Percentiles rank a stretch among this genome's conserved stretches.
Evolutionary conservation across 2,888 invertebrate genomes (phyloP).

Genomic region (Petrolisthes manimaculis): DNA sequence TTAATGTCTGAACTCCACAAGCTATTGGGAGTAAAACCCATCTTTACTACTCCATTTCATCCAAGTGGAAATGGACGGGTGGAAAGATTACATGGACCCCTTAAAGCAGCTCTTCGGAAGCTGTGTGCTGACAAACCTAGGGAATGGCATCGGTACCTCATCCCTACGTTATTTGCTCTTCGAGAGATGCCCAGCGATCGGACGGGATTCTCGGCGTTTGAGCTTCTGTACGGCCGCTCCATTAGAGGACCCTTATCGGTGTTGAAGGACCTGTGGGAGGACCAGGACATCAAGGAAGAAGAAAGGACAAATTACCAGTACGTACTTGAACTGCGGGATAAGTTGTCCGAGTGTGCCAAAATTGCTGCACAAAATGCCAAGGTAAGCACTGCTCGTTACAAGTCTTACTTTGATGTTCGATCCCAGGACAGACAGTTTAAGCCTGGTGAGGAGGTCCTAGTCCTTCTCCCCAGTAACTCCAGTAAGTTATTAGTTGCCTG

Average conservation of each 20-base stretch:
- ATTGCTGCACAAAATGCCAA: not conserved
- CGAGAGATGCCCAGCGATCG: constrained; percentile 38
- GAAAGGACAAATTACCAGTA: constrained; percentile 28
- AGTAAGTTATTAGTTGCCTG: constrained; percentile 27
- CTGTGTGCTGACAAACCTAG: not conserved
- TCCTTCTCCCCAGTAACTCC: constrained; percentile 13
- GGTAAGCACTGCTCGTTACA: constrained; percentile 6
- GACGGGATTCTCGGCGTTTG: constrained; percentile 39
- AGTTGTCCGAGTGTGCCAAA: not conserved
- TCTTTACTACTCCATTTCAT: too few relatives aligned
- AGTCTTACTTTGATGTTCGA: constrained; percentile 31
- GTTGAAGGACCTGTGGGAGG: constrained; percentile 24
- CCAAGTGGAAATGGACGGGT: too few relatives aligned
- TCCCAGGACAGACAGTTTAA: constrained; percentile 9
- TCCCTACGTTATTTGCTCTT: constrained; percentile 27
- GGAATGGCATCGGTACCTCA: constrained; percentile 24
- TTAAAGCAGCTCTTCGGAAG: too few relatives aligned
- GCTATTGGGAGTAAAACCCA: too few relatives aligned
- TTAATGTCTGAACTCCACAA: too few relatives aligned
- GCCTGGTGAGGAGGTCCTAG: not conserved
- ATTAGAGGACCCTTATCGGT: constrained; percentile 23
- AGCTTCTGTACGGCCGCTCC: not conserved
- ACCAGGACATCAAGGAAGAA: not conserved
- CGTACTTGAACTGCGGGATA: constrained; percentile 18
- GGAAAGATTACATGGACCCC: too few relatives aligned